phyloP scores from a whole-genome alignment of 2,797 vertebrate genomes.

The Pangasius krempfi region DNA sequence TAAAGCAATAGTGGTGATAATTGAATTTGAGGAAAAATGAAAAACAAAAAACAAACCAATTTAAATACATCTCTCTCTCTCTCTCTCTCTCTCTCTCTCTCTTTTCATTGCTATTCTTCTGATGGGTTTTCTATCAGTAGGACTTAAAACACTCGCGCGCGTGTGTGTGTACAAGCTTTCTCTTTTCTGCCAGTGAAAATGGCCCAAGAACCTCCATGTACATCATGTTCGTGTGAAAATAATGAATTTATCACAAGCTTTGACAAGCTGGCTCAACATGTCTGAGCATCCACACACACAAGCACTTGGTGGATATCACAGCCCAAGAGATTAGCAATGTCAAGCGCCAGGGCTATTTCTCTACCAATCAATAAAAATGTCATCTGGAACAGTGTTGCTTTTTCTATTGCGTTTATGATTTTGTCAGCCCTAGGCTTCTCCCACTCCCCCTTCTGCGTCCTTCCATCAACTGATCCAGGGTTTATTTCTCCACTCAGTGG shows the following conservation, averaged over 20 bases:
- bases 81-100: constrained; percentile 41
- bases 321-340: constrained; percentile 73
- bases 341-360: constrained; percentile 63
- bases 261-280: constrained; percentile 65
- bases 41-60: not conserved
- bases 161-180: constrained; percentile 2
- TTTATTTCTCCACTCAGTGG: constrained; percentile 21
- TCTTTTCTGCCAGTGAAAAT: constrained; percentile 48
- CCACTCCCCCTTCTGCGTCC: not conserved
- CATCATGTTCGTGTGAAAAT: constrained; percentile 61
- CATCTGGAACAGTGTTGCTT: constrained; percentile 76
- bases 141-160: constrained; percentile 34
- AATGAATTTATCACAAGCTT: constrained; percentile 65
- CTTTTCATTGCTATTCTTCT: constrained; percentile 38
- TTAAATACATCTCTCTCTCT: constrained; percentile 40
- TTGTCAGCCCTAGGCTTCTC: constrained; percentile 52
- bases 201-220: constrained; percentile 63
- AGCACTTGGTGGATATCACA: constrained; percentile 56
- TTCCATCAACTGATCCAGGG: constrained; percentile 10
- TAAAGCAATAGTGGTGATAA: not conserved
- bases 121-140: constrained; percentile 41
- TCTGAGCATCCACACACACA: constrained; percentile 33
- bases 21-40: not conserved
- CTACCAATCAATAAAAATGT: constrained; percentile 80
- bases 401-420: constrained; percentile 66